Evolutionary conservation across 2,797 vertebrate genomes (phyloP), one percentile per base, ranked within the genome.

Genomic region (Tadarida brasiliensis): DNA sequence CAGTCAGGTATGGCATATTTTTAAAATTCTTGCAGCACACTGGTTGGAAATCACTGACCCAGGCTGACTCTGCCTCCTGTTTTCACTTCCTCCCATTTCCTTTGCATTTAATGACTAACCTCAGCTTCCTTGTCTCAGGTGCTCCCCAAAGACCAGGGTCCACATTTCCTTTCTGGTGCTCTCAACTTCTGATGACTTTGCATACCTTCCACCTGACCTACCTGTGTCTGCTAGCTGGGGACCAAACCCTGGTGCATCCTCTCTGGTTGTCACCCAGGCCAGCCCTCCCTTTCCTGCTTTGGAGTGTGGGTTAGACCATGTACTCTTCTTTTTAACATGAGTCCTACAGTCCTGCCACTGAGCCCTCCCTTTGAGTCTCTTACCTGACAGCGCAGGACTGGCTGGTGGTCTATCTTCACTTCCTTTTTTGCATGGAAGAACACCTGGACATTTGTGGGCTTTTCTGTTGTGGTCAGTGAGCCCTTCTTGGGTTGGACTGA

Each of bases 351-450:
- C 67, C 56, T 28, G 76, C 57, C 44, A 47, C 17, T 0, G 0
- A 49, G 47, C 7, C 51, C 0, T 71, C 30, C 8, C n/a, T 57
- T 39, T 51, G n/a, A 9, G 56, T 65, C 44, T 81, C 98, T 97
- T 94, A 99, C 99, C 98, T 99, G 98, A 97, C 99, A 99, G 20
- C 73, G 95, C 67, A 99, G 97, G 95, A 99, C 57, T 17, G 99
- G 97, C 30, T 99, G 98, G 35, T 99, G 98, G 65, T 80, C 98
- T 0, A 99, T 97, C 5, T 68, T 97, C 12, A 99, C 83, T 96
- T 99, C 99, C 49, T 35, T 98, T 81, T 96, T 98, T 35, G 99
- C 98, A 56, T 94, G 98, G 97, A 99, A 99, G 87, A 95, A 0
- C 28, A 99, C 96, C 77, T 99, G 98, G 54, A 99, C 96, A 4